These are phyloP conservation scores for Epistrophe eligans DNA, from an alignment of 2,888 invertebrate genomes.

Conservation along the genomic window DNA sequence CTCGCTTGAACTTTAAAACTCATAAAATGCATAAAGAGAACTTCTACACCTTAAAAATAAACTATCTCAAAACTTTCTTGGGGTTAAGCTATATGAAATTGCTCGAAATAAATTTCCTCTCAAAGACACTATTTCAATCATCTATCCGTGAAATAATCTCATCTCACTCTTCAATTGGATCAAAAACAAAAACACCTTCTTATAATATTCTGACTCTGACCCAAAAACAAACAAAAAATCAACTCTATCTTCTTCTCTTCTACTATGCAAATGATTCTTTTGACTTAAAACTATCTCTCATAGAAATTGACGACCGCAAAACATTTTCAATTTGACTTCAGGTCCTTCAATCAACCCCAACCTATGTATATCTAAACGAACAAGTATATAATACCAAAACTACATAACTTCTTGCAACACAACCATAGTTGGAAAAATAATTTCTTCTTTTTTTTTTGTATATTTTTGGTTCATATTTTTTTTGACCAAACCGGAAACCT, in stretches of 20 bases:
- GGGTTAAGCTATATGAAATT: conserved; percentile 24
- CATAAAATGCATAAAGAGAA: neutral
- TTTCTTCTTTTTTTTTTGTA: conserved; percentile 28
- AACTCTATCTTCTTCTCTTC: neutral
- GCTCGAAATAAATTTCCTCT: conserved; percentile 20
- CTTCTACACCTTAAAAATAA: neutral
- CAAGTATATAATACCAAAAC: conserved; percentile 33
- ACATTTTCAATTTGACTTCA: conserved; percentile 68
- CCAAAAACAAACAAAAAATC: no score
- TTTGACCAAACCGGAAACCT: neutral
- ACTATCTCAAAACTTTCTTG: neutral
- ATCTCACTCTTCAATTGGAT: conserved; percentile 10
- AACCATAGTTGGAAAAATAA: conserved; percentile 17
- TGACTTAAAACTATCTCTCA: conserved; percentile 37
- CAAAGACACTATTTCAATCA: conserved; percentile 20
- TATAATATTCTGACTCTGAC: neutral
- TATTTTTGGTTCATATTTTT: conserved; percentile 13
- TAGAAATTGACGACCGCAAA: conserved; percentile 73
- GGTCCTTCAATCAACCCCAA: conserved; percentile 60
- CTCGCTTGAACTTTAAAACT: neutral
- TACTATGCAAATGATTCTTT: neutral
- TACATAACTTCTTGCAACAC: conserved; percentile 33
- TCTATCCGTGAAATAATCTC: conserved; percentile 22
- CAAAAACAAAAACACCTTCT: conserved; percentile 13
- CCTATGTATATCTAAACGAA: conserved; percentile 1